Conservation (phyloP, 2,888 invertebrate genomes). For the Oxystoma pomonae region DNA sequence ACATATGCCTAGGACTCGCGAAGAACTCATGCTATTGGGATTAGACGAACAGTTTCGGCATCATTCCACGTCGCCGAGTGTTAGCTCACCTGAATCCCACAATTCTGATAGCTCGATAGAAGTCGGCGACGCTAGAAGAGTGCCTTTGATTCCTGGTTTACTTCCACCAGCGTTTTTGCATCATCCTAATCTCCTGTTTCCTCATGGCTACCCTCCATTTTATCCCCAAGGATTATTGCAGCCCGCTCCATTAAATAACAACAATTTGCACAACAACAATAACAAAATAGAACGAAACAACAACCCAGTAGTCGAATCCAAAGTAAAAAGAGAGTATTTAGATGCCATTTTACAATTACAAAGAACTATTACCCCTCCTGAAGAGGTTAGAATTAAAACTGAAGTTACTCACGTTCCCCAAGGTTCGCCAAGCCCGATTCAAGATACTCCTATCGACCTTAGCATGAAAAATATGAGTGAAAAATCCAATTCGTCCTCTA, state of each 20-base stretch:
- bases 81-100: conserved; percentile 79
- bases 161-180: conserved; percentile 55
- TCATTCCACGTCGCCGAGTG: conserved; percentile 64
- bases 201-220: conserved; percentile 47
- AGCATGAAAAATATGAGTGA: conserved; percentile 68
- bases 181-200: conserved; percentile 55
- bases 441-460: conserved; percentile 77
- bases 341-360: conserved; percentile 74
- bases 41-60: conserved; percentile 67
- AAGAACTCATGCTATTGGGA: conserved; percentile 65
- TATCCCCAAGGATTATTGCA: conserved; percentile 44
- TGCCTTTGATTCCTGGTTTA: conserved; percentile 47
- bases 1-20: conserved; percentile 57
- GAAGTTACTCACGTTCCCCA: conserved; percentile 23
- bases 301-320: conserved; percentile 59
- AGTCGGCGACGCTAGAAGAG: conserved; percentile 53
- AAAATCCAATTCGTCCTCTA: conserved; percentile 40
- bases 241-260: conserved; percentile 31
- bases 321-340: conserved; percentile 68
- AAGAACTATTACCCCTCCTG: conserved; percentile 37
- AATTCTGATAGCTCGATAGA: conserved; percentile 78
- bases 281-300: conserved; percentile 52
- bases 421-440: conserved; percentile 46
- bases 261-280: conserved; percentile 36
- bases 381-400: conserved; percentile 40